Evolutionary conservation across 2,797 vertebrate genomes (phyloP).

Genomic region (Ceryle rudis): DNA sequence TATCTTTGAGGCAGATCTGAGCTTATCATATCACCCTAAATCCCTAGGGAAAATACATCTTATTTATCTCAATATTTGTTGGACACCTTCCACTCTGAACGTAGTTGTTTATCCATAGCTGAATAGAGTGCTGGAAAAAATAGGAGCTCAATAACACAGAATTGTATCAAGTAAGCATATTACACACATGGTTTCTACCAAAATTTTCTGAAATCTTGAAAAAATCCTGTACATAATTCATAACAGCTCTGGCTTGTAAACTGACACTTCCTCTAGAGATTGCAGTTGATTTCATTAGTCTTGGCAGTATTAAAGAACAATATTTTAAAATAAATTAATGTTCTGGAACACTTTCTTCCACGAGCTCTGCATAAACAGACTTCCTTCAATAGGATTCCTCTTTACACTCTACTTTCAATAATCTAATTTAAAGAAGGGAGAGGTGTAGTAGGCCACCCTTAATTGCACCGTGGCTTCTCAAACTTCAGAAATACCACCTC

Average conservation of each 20-base stretch:
- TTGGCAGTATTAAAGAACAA: slow-evolving; percentile 13
- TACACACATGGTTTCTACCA: not conserved
- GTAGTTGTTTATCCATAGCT: not conserved
- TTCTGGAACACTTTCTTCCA: slow-evolving; percentile 38
- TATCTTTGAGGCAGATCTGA: not conserved
- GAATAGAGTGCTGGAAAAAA: not conserved
- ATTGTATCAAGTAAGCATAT: not conserved
- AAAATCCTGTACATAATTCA: not conserved
- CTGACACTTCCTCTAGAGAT: not conserved
- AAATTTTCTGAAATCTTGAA: slow-evolving; percentile 30
- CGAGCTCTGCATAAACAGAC: not conserved
- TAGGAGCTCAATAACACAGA: not conserved
- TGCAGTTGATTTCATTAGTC: slow-evolving; percentile 17
- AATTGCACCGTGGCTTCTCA: not conserved
- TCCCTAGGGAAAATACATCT: not conserved
- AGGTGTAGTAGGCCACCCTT: not conserved
- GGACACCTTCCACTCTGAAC: not conserved
- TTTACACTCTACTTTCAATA: not conserved
- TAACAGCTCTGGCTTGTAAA: slow-evolving; percentile 1
- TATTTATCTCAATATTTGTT: not conserved
- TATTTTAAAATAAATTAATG: slow-evolving; percentile 37
- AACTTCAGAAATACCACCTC: not conserved
- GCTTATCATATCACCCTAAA: not conserved
- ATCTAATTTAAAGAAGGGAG: not conserved
- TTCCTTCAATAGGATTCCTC: not conserved